Evolutionary conservation across 2,888 invertebrate species (phyloP).

Genomic region (Calliscelio sp.): DNA sequence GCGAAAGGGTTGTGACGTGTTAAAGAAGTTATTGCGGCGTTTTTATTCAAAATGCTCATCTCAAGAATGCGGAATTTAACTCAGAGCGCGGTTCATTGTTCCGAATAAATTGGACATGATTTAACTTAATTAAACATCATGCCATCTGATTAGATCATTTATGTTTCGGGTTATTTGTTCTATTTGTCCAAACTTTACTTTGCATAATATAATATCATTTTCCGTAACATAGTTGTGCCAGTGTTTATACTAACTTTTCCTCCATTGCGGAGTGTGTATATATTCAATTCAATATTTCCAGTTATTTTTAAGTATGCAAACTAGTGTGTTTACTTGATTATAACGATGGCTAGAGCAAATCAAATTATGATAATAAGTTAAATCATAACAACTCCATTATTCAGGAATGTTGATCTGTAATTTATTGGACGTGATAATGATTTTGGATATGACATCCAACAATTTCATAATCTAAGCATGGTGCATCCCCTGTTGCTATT

Average conservation of each 20-base stretch:
- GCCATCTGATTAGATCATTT: slow-evolving; percentile 9
- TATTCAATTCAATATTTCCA: slow-evolving; percentile 10
- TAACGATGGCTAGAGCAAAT: background rate
- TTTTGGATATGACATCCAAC: slow-evolving; percentile 27
- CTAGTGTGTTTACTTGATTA: background rate
- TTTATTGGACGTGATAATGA: slow-evolving; percentile 31
- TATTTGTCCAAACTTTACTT: background rate
- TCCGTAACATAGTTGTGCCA: background rate
- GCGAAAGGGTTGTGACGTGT: slow-evolving; percentile 39
- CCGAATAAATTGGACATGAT: slow-evolving; percentile 31
- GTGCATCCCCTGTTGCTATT: slow-evolving; percentile 27
- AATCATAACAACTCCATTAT: slow-evolving; percentile 27
- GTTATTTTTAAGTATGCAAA: background rate
- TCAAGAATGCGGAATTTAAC: slow-evolving; percentile 22
- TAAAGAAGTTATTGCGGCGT: slow-evolving; percentile 48
- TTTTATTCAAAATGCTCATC: slow-evolving; percentile 18
- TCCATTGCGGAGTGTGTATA: background rate
- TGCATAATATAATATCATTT: slow-evolving; percentile 8
- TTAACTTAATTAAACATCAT: slow-evolving; percentile 30
- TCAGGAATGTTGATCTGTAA: slow-evolving; percentile 14
- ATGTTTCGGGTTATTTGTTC: slow-evolving; percentile 1
- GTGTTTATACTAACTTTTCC: slow-evolving; percentile 26
- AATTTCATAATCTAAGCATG: slow-evolving; percentile 45
- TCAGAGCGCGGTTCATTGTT: slow-evolving; percentile 11
- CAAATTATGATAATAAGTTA: slow-evolving; percentile 26